These are phyloP conservation scores for Parapristionchus giblindavisi DNA, from an alignment of 2,888 invertebrate species.

Conservation along the genomic window DNA sequence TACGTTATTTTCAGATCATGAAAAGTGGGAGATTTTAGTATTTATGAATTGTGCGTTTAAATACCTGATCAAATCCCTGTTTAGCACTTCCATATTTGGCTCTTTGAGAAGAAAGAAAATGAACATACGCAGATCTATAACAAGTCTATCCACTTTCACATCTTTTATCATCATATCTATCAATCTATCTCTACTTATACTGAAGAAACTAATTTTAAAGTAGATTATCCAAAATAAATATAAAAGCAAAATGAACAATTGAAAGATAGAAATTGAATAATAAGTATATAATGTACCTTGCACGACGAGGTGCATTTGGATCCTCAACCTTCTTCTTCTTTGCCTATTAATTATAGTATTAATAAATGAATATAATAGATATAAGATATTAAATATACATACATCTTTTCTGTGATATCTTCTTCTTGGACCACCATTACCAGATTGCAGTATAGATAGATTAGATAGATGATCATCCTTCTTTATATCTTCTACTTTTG, in stretches of 20 bases:
- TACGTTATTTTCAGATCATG: too few species aligned
- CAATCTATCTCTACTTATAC: too few species aligned
- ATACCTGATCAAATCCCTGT: constrained; percentile 22
- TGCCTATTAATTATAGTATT: not conserved
- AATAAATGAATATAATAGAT: not conserved
- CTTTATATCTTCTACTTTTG: not conserved
- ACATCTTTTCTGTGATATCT: constrained; percentile 38
- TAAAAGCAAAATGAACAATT: too few species aligned
- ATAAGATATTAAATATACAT: not conserved
- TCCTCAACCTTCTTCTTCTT: constrained; percentile 35
- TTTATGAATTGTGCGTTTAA: not conserved
- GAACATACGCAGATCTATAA: constrained; percentile 29
- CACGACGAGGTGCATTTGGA: constrained; percentile 34
- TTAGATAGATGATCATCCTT: not conserved
- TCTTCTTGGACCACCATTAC: constrained; percentile 30
- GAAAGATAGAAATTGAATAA: not conserved
- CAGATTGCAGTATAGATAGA: constrained; percentile 20
- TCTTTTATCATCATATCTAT: not conserved
- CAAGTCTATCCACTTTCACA: not conserved
- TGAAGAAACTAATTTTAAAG: too few species aligned
- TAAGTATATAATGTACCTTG: not conserved
- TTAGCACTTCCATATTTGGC: constrained; percentile 29
- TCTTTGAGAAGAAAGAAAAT: constrained; percentile 30
- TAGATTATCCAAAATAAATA: too few species aligned
- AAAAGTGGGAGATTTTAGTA: too few species aligned